Evolutionary conservation across 2,888 invertebrate genomes (phyloP), one percentile per base, ranked within the genome.

Genomic region (Stenolophus ochropezus): DNA sequence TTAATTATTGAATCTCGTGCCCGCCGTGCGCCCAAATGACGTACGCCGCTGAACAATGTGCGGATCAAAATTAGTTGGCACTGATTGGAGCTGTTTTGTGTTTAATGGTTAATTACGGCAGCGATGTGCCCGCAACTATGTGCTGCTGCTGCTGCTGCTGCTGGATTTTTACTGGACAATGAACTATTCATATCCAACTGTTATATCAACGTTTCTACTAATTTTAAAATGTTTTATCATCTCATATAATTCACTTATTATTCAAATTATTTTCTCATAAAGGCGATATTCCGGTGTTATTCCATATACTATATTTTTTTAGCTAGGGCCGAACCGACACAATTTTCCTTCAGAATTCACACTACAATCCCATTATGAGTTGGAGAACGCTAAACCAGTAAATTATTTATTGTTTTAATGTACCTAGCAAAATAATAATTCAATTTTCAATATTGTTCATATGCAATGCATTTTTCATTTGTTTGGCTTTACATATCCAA

Each of bases 81-180:
- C 73, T 80, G 80, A 80, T 80, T 80, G 80, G 80, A 42, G 47
- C 80, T 73, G 58, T 80, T 80, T 80, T 80, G 80, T 58, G 73
- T 49, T 23, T 80, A 73, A 56, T 80, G 73, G 73, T 27, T 71
- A 80, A 80, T 80, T 80, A 65, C 77, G 33, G 58, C 53, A 42
- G 33, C 33, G 33, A 42, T 42, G 33, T 42, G 33, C 33, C 33
- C 33, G 11, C 11, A 42, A 42, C 53, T 27, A 73, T 73, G 21
- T 23, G 20, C 23, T 73, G 73, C 42, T 16, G n/a, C n/a, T n/a
- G n/a, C n/a, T n/a, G n/a, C n/a, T 4, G 33, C 6, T 8, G 33
- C n/a, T 53, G 20, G 14, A 16, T 53, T 18, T 53, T 53, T 53
- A 20, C 11, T 53, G 11, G 16, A 53, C 53, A 53, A 16, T 53